Evolutionary conservation across 37 sponge, comb jelly and placozoan species (phyloP).

Genomic region (Mnemiopsis leidyi): DNA sequence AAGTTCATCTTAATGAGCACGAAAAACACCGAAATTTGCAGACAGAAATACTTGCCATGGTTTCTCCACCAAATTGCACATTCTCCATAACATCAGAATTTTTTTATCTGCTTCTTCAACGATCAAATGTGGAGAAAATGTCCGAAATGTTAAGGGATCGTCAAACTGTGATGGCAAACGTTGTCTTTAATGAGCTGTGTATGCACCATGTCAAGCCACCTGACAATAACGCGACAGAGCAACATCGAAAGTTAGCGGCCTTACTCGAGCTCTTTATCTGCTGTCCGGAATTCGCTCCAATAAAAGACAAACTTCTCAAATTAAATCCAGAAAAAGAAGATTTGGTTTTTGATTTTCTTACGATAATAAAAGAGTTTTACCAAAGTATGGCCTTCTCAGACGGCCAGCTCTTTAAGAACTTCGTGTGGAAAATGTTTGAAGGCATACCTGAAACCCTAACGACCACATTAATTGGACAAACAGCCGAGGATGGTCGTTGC

Average conservation of each 20-base stretch:
- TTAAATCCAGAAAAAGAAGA: not conserved
- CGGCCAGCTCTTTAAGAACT: not conserved
- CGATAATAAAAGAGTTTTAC: not conserved
- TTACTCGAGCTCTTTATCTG: not conserved
- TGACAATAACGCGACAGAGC: not conserved
- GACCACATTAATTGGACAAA: not conserved
- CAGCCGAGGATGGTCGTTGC: not conserved
- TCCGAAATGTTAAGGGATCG: not conserved
- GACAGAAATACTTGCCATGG: not conserved
- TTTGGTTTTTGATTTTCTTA: not conserved
- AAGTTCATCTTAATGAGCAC: not conserved
- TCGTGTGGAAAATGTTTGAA: slow-evolving; percentile 4
- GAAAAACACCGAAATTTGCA: not conserved
- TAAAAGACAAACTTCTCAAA: not conserved
- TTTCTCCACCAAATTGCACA: not conserved
- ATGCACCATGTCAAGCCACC: not conserved
- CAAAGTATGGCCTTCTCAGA: not conserved
- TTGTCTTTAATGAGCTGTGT: not conserved
- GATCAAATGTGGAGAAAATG: not conserved
- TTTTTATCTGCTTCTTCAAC: not conserved
- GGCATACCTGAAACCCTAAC: not conserved
- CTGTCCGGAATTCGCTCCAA: not conserved
- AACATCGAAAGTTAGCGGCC: not conserved
- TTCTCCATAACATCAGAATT: not conserved
- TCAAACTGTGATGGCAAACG: not conserved